Base-by-base conservation (phyloP, 2,113 vertebrate genomes). In the Ictidomys tridecemlineatus region DNA sequence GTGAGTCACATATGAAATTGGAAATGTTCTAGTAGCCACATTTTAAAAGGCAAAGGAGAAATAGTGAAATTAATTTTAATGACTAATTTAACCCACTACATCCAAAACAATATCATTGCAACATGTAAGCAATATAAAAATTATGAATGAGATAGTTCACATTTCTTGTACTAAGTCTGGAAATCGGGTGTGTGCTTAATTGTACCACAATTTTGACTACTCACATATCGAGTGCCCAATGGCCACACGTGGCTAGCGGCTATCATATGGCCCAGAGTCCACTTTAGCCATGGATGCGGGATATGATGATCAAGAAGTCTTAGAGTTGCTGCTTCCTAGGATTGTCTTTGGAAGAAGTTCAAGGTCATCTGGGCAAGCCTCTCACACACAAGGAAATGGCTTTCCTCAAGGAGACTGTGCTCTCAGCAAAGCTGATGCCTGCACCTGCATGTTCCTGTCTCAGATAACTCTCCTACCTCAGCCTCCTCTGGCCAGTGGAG, bases 1-100 rank as follows among this genome's bases (percentile, higher is more conserved):
- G 77, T 74, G 91, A 94, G 85, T 82, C 91, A 96, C n/a, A 16
- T 7, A 17, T 32, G 58, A 86, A 84, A n/a, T 22, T 72, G 72
- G 69, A 45, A 39, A 70, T 53, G 26, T 69, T 95, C 85, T 76
- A 53, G 45, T 53, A 91, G 85, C 9, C 48, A 73, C 32, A 24
- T 58, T 93, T 48, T 32, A 45, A 78, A 73, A 84, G 45, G 32
- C 24, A 69, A 94, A 45, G 94, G 39, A 72, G 76, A 96, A 92
- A 95, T 45, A 77, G 70, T 32, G 48, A 53, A 80, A 85, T 92
- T 39, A 79, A 73, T 73, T 95, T 94, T 79, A 85, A 79, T 67
- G 77, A 48, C 39, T 74, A 37, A 69, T 83, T 78, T 95, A 78
- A 96, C 56, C 14, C n/a, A 34, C 17, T 73, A 24, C 30, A 76